Conservation (phyloP, 1,140 invertebrate genomes). For the Cyrtorhinus lividipennis region DNA sequence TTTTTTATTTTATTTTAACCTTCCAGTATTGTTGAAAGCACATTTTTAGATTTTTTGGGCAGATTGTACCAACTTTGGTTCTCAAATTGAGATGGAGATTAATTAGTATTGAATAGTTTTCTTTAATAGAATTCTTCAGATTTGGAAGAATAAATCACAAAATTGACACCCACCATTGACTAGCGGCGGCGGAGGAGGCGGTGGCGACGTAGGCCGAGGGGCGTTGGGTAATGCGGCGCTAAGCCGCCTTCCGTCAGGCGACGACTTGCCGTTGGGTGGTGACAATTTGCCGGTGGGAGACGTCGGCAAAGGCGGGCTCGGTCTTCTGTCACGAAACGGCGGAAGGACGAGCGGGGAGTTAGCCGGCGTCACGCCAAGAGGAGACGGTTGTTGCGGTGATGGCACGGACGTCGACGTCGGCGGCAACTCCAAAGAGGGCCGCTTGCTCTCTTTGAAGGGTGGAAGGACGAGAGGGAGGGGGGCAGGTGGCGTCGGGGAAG, state of each 20-base stretch:
- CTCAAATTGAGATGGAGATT: too few species aligned
- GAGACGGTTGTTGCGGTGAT: neutral
- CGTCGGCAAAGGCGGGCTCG: neutral
- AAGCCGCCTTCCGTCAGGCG: constrained; percentile 18
- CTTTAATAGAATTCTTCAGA: too few species aligned
- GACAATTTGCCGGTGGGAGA: neutral
- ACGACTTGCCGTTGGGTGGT: neutral
- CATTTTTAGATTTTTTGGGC: too few species aligned
- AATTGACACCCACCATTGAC: constrained; percentile 17
- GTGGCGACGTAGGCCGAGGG: constrained; percentile 21
- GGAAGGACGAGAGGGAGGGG: constrained; percentile 11
- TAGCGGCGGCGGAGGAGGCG: constrained; percentile 25
- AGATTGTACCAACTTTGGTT: too few species aligned
- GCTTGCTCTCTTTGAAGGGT: neutral
- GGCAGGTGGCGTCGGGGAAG: neutral
- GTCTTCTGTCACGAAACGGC: neutral
- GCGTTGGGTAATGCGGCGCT: constrained; percentile 19
- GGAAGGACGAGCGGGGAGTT: neutral
- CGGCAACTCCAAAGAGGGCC: neutral
- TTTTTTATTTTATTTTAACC: too few species aligned
- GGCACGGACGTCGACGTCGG: neutral
- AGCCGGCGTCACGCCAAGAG: neutral
- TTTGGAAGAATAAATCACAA: too few species aligned
- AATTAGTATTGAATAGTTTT: too few species aligned
- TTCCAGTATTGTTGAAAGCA: too few species aligned